Evolutionary conservation across 2,113 vertebrate genomes (phyloP), one percentile per base, ranked within the genome.

Genomic region (Oncorhynchus gorbuscha): DNA sequence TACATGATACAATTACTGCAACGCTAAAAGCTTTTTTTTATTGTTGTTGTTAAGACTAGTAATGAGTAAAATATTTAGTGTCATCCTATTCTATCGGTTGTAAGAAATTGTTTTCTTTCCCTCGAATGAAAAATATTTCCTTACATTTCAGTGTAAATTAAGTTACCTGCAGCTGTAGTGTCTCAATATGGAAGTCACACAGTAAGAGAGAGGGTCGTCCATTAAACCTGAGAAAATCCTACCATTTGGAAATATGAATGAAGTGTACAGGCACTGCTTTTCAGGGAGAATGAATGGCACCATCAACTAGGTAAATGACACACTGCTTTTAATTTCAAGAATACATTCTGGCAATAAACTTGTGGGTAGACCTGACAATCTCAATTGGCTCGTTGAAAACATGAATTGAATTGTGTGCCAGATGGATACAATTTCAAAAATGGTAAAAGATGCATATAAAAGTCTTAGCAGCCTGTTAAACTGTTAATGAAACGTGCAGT

Each of bases 361-460:
- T 22, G 22, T n/a, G 22, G 69, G 24, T 51, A 73, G 59, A 59
- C 26, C 20, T 73, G 55, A 72, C 51, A 20, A 18, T 61, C 48
- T 26, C 26, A 26, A 61, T 62, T 62, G 16, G 59, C 28, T 61
- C 11, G 61, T 28, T 39, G 71, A 59, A 18, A 73, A 73, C 55
- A 62, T 35, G 24, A 28, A 28, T 28, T 35, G 24, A 9, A 39
- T 55, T 39, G 12, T 39, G 16, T 18, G 30, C 72, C 72, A 73
- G 58, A 73, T 73, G 72, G 72, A 73, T 62, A 22, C 59, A 22
- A 62, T 73, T 73, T 62, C 20, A 35, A 28, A 45, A 45, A 28
- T 64, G 39, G 61, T 73, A 61, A 71, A 73, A 64, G 3, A 35
- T 73, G 72, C 72, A 62, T 64, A 32, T 62, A 73, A 73, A 73